phyloP scores from a whole-genome alignment of 2,113 vertebrate genomes.

The Gallinago jamesoni region DNA sequence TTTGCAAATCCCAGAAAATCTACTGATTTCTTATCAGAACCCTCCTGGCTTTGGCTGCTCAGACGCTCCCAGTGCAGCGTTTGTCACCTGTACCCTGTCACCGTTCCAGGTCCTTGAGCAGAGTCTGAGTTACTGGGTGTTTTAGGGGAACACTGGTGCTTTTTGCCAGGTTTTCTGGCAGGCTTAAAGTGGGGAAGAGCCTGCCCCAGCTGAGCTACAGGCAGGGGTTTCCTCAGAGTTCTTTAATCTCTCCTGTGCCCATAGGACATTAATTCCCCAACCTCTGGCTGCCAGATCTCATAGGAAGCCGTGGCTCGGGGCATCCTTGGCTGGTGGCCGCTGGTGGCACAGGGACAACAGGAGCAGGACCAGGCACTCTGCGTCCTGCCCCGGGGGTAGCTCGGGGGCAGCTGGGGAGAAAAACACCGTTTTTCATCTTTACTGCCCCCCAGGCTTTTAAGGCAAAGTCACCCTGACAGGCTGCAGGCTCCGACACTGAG shows the following conservation, averaged over 20 bases:
- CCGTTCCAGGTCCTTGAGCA: not conserved
- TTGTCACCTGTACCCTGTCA: rapidly evolving
- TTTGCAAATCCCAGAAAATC: not conserved
- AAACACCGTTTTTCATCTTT: not conserved
- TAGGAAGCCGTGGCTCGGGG: not conserved
- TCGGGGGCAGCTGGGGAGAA: not conserved
- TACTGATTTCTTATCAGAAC: not conserved
- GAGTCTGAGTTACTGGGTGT: not conserved
- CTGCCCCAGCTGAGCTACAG: not conserved
- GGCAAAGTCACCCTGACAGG: not conserved
- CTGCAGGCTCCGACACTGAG: not conserved
- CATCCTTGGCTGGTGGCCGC: not conserved
- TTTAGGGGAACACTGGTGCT: not conserved
- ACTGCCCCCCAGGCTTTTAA: not conserved
- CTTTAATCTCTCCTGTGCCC: not conserved
- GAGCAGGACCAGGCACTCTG: not conserved
- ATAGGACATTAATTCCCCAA: not conserved
- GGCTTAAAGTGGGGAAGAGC: not conserved
- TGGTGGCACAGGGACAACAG: not conserved
- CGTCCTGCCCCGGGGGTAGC: not conserved
- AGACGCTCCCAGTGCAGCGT: not conserved
- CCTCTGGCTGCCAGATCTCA: not conserved
- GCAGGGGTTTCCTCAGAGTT: rapidly evolving
- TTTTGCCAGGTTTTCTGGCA: not conserved
- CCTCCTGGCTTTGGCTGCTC: not conserved